phyloP scores from a whole-genome alignment of 2,797 vertebrate species.

The Mormyrus proboscirostris region DNA sequence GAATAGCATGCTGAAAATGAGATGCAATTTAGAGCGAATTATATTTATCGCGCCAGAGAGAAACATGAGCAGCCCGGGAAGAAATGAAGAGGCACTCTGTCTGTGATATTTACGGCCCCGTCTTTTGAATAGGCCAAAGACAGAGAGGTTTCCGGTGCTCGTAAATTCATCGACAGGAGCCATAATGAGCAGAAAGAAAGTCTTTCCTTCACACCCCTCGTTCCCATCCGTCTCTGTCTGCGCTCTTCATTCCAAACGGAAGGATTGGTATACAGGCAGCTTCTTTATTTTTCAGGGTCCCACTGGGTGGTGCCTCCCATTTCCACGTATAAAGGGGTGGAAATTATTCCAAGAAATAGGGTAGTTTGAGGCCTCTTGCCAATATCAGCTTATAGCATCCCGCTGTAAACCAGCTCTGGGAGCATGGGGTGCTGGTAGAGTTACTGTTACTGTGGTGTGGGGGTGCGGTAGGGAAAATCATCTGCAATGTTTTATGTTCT shows the following conservation, averaged over 20 bases:
- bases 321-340: not conserved
- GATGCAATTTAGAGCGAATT: conserved; percentile 45
- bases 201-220: not conserved
- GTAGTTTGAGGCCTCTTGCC: not conserved
- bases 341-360: conserved; percentile 15
- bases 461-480: not conserved
- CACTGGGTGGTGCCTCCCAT: conserved; percentile 17
- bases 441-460: not conserved
- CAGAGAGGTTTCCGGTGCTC: not conserved
- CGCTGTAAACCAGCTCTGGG: not conserved
- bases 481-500: not conserved
- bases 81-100: conserved; percentile 9
- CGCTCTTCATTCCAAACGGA: conserved; percentile 11
- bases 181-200: conserved; percentile 18
- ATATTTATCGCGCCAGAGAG: conserved; percentile 32
- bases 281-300: not conserved
- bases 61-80: not conserved
- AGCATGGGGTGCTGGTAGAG: not conserved
- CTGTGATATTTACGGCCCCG: conserved; percentile 24
- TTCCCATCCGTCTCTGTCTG: not conserved
- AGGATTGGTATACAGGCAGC: not conserved
- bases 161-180: conserved; percentile 20
- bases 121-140: conserved; percentile 17
- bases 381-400: not conserved
- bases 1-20: conserved; percentile 44